These are phyloP conservation scores for Latrodectus hesperus DNA, from an alignment of 2,888 invertebrate species.

Conservation along the genomic window DNA sequence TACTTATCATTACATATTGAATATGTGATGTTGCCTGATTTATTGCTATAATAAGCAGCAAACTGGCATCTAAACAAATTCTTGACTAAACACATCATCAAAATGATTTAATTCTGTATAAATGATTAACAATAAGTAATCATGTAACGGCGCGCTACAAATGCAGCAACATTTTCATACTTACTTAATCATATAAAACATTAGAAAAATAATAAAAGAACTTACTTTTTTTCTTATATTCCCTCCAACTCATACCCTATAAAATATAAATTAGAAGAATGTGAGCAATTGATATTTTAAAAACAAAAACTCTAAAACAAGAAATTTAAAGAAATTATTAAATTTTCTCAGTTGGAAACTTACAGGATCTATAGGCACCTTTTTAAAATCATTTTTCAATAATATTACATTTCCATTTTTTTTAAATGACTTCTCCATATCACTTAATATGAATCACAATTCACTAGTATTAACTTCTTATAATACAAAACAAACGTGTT, in stretches of 20 bases:
- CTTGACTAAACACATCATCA: too few relatives aligned
- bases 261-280: background rate
- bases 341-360: background rate
- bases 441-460: background rate
- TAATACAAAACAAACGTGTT: too few relatives aligned
- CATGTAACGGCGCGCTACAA: background rate
- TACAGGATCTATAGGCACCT: background rate
- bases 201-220: background rate
- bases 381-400: slow-evolving; percentile 17
- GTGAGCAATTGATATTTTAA: background rate
- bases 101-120: background rate
- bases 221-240: slow-evolving; percentile 60
- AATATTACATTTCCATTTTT: slow-evolving; percentile 29
- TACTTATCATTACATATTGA: too few relatives aligned
- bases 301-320: background rate
- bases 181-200: background rate
- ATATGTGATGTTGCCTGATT: too few relatives aligned
- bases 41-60: too few relatives aligned
- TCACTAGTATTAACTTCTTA: too few relatives aligned
- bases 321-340: background rate
- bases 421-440: slow-evolving; percentile 6
- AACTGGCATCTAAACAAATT: too few relatives aligned
- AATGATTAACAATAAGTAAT: background rate
- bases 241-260: slow-evolving; percentile 56
- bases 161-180: background rate